Base-by-base conservation (phyloP, 2,888 invertebrate genomes). In the Calephelis perditalis region DNA sequence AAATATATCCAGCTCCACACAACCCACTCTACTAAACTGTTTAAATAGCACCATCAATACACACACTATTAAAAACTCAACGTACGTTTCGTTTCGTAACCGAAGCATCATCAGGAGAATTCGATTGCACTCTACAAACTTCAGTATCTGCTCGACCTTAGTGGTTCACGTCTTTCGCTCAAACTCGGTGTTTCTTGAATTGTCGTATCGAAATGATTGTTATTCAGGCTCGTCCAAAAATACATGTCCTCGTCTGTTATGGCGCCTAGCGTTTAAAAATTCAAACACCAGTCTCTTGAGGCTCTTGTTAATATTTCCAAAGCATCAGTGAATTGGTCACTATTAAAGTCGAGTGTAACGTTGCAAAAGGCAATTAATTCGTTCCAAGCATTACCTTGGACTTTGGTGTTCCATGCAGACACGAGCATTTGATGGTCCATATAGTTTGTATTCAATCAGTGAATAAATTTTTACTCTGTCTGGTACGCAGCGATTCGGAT, bases 151-250 rank as follows among this genome's bases (percentile, higher is more conserved):
- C n/a, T n/a, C n/a, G n/a, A n/a, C n/a, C n/a, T n/a, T n/a, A n/a
- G 55, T 55, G 26, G 55, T 35, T 55, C 15, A 55, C 37, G 55
- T 55, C 55, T 55, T 55, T 35, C 35, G 11, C 15, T 35, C n/a
- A 55, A 55, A 35, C 36, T 55, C 35, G 55, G 55, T 5, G 55
- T 55, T 55, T 55, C 55, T 55, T 36, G 26, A 35, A 55, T 8
- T 55, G 36, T 55, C 35, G 11, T 26, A 26, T 55, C 26, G 11
- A 35, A 55, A 5, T 55, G 55, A 11, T 55, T 37, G 36, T 55
- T 55, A 35, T 55, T 55, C 10, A 55, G 10, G 37, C 36, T 37
- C 26, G 55, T 55, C 55, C 37, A 55, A 55, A 44, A 44, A 44
- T 7, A 3, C 44, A 44, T 44, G 44, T 44, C 44, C 9, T 44